phyloP scores from a whole-genome alignment of 2,113 vertebrate genomes.

The Hippotragus niger region DNA sequence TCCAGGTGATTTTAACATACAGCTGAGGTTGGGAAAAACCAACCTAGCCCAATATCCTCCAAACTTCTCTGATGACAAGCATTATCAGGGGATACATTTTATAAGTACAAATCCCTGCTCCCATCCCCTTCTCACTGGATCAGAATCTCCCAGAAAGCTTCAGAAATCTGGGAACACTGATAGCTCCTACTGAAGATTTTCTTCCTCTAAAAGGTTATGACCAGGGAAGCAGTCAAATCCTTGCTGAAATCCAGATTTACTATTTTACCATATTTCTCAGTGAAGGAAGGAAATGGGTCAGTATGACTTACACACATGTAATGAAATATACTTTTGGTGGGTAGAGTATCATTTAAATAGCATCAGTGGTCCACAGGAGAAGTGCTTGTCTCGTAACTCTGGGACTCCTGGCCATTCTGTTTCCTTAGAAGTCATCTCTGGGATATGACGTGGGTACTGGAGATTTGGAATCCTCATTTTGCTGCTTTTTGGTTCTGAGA shows the following conservation, averaged over 20 bases:
- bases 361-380: not conserved
- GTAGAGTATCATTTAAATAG: not conserved
- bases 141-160: not conserved
- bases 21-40: not conserved
- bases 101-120: not conserved
- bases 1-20: not conserved
- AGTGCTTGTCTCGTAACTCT: not conserved
- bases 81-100: not conserved
- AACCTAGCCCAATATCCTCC: not conserved
- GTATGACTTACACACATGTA: not conserved
- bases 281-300: not conserved
- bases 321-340: not conserved
- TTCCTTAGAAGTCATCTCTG: not conserved
- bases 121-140: not conserved
- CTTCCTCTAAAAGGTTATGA: not conserved
- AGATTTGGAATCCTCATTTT: not conserved
- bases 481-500: not conserved
- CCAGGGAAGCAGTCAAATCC: not conserved
- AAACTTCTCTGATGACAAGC: not conserved
- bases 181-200: not conserved
- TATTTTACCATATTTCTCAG: not conserved
- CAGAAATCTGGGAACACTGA: not conserved
- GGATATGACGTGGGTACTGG: not conserved
- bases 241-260: constrained; percentile 18
- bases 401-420: not conserved